Base-by-base conservation (phyloP, 2,797 vertebrate species). In the Hozukius guyotensis region DNA sequence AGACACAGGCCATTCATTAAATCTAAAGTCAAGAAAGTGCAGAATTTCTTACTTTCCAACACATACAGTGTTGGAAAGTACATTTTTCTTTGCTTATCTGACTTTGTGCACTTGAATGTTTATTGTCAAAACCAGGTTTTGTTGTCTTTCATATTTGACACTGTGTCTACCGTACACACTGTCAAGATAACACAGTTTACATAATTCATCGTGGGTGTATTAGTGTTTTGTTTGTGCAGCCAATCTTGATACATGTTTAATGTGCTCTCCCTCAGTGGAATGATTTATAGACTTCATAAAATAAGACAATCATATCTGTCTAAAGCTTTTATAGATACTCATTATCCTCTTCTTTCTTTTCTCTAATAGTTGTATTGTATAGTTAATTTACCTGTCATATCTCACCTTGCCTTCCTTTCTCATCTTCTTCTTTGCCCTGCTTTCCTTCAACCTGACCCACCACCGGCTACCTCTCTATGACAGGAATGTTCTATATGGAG, bases 401-500 rank as follows among this genome's bases (percentile, higher is more conserved):
- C 32, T 0, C n/a, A 22, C 31, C 29, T 14, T 36, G 42, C 42
- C 59, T 53, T 52, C 34, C 18, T 53, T 24, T 34, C 46, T 56
- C 6, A n/a, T 29, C 24, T 25, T 38, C 61, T 73, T 8, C 46
- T 55, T 10, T 52, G 3, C 60, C 24, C 14, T 59, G 5, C 71
- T 49, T 73, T 55, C 59, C 72, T 77, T 52, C 24, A 69, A 2
- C 52, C 60, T 27, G 59, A 81, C 60, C 63, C 75, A 78, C 68
- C 76, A 57, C 20, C 18, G 4, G 49, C 49, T 56, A 66, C 59
- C n/a, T 64, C 59, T 78, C 22, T 32, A 34, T 67, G 67, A 81
- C 71, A 92, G 93, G 94, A 94, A 94, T 94, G 92, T 74, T 81
- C 49, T 20, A 75, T 73, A 75, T 56, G 72, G 75, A 52, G 63